Base-by-base conservation (phyloP, 1,140 invertebrate species). In the Drosophila pectinifera region DNA sequence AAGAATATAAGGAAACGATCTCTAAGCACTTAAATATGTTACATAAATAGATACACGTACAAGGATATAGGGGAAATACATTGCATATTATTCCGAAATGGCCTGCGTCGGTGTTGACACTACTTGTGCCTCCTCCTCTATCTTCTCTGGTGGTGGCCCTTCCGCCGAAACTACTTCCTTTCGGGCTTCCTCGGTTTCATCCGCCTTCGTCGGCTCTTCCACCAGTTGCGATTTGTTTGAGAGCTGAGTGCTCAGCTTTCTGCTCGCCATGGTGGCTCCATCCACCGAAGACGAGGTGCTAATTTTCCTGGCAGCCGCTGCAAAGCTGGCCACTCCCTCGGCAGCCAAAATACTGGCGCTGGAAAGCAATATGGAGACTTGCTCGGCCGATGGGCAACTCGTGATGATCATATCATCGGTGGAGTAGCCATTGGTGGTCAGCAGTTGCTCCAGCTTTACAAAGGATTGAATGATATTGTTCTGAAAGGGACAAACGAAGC, bases 381-480 rank as follows among this genome's bases (percentile, higher is more conserved):
- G 98, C 91, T 99, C 98, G 11, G 96, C 94, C 5, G 97, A 95
- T 0, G 98, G 98, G 92, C 97, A 98, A 13, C 95, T 97, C 11
- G 98, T 96, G 31, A 98, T 94, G 43, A 96, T 93, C 67, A 95
- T 94, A 84, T 98, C 97, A 88, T 99, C 98, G 28, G 94, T 93
- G 5, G 94, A 95, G 81, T 97, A 98, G 62, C 95, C 94, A 43
- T 95, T 95, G 67, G 93, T 94, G 1, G 94, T 92, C 3, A 98
- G 90, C 5, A 96, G 92, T 90, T 98, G 96, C 65, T 96, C 95
- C 20, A 99, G 85, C 92, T 97, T 96, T 13, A 97, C 95, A 92
- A 98, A 98, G 28, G 94, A 94, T 51, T 95, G 96, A 13, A 98
- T 96, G 5, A 99, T 95, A 82, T 98, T 98, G 91, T 98, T 98